These are phyloP conservation scores for Strigamia transsilvanica DNA, from an alignment of 2,888 invertebrate species.

Conservation along the genomic window DNA sequence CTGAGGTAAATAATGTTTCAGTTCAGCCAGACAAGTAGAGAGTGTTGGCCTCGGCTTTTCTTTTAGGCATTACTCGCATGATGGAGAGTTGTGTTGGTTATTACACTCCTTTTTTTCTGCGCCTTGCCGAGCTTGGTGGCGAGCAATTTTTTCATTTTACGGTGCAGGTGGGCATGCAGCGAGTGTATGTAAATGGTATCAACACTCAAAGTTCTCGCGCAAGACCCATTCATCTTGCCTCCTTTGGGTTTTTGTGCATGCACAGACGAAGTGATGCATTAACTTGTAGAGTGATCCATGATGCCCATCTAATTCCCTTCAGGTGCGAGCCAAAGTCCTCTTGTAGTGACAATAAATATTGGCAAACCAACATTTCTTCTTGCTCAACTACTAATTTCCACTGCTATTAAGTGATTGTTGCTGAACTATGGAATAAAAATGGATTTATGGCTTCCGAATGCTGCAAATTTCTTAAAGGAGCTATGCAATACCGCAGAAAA, in stretches of 20 bases:
- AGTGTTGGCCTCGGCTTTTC: slow-evolving; percentile 2
- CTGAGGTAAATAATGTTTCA: slow-evolving; percentile 7
- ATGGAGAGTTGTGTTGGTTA: slow-evolving; percentile 25
- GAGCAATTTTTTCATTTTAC: slow-evolving; percentile 39
- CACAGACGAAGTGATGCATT: slow-evolving; percentile 30
- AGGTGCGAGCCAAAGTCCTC: background rate
- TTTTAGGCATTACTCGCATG: slow-evolving; percentile 13
- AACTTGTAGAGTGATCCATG: slow-evolving; percentile 27
- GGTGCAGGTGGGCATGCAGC: slow-evolving; percentile 23
- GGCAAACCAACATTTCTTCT: background rate
- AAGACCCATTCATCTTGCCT: slow-evolving; percentile 39
- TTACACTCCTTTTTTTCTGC: background rate
- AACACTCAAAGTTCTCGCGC: slow-evolving; percentile 33
- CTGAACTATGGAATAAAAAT: too few relatives aligned
- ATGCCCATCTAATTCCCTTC: slow-evolving; percentile 23
- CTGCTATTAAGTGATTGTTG: background rate
- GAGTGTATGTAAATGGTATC: slow-evolving; percentile 43
- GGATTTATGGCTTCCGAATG: too few relatives aligned
- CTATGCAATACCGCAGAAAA: too few relatives aligned
- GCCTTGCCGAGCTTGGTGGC: background rate
- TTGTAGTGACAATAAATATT: background rate
- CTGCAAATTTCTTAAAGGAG: too few relatives aligned
- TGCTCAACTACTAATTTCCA: background rate
- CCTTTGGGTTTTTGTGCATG: slow-evolving; percentile 33
- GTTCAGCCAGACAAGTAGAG: slow-evolving; percentile 1